Base-by-base conservation (phyloP, 2,113 vertebrate species). In the Mastomys natalensis region DNA sequence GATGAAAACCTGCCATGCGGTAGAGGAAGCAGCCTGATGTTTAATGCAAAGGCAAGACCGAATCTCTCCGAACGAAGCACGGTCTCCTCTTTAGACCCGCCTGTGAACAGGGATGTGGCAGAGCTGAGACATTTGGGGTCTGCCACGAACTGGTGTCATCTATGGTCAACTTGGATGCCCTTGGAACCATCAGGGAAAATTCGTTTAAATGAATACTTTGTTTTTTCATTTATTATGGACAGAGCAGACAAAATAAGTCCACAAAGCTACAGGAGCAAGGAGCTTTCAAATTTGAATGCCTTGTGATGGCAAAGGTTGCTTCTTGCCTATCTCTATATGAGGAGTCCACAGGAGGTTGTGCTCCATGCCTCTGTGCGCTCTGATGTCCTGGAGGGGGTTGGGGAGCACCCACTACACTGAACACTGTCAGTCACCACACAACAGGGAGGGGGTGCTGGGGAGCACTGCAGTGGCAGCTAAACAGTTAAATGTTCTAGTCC, bases 1-100 rank as follows among this genome's bases (percentile, higher is more conserved):
- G 87, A 97, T 98, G 96, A 96, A 98, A 98, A 96, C 74, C 89
- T 98, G 72, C 81, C 90, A 97, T 94, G 91, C 97, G 90, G 98
- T 95, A 92, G 96, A 96, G 96, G 95, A 97, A 93, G 87, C 91
- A 97, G 97, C 95, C 94, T 98, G 94, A 93, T 94, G 66, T 84
- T 97, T 97, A 97, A 95, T 97, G 90, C 94, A 97, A 97, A 93
- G 85, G 88, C 92, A 96, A 81, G 94, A 84, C 93, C 96, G 74
- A 93, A 96, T 98, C 98, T 95, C 82, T 72, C 91, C 70, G 89
- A 96, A 97, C 73, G 90, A 95, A 96, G 95, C 95, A 73, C 43
- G 80, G 53, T 85, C 89, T 97, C 84, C 95, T 84, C 29, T 96
- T 84, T 95, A 87, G 96, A 92, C 88, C 31, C 43, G n/a, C n/a